These are phyloP conservation scores for Tuberolachnus salignus DNA, from an alignment of 2,888 invertebrate species.

Conservation along the genomic window DNA sequence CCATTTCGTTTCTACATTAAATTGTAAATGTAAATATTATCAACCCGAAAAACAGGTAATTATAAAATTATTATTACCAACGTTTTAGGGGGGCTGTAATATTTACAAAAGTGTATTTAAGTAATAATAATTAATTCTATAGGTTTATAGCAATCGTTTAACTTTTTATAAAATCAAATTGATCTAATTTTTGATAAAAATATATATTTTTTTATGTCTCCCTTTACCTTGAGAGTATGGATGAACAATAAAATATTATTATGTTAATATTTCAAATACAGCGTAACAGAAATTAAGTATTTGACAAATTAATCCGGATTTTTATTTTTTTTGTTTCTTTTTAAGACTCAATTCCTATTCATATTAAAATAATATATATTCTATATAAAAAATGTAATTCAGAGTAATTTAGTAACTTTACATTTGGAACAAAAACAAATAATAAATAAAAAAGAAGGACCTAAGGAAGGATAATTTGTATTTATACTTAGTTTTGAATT, in stretches of 20 bases:
- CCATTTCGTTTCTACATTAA: conserved; percentile 22
- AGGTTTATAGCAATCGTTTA: conserved; percentile 16
- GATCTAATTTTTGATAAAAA: conserved; percentile 24
- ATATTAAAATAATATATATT: too few relatives aligned
- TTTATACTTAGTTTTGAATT: conserved; percentile 12
- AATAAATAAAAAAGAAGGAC: too few relatives aligned
- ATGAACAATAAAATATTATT: not conserved
- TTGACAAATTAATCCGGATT: conserved; percentile 9
- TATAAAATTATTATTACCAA: not conserved
- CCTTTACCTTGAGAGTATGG: not conserved
- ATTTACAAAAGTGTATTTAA: not conserved
- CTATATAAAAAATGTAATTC: too few relatives aligned
- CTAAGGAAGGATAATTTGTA: not conserved
- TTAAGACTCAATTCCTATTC: not conserved
- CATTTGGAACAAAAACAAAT: not conserved
- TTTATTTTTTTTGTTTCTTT: not conserved
- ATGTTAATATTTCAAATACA: conserved; percentile 18
- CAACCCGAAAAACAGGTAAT: not conserved
- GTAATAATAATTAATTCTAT: conserved; percentile 2
- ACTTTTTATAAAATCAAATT: conserved; percentile 25
- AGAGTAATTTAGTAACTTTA: conserved; percentile 10
- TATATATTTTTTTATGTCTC: conserved; percentile 42
- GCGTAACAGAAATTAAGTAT: not conserved
- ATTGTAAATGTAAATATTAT: not conserved
- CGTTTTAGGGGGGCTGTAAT: not conserved